Conservation (phyloP, 1,140 invertebrate genomes). For the Thaumetopoea pityocampa region DNA sequence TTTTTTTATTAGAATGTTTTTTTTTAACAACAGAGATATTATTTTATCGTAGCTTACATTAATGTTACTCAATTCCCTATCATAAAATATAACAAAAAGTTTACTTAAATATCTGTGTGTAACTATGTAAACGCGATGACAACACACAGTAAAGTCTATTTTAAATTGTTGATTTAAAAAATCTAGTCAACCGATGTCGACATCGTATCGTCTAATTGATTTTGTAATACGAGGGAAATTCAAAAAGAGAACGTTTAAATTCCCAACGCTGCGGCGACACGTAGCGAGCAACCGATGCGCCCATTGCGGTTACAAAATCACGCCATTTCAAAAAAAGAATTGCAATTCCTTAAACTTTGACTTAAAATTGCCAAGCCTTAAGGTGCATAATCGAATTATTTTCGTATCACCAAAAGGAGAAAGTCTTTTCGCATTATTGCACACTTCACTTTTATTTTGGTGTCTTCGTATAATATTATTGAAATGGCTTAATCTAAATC, state of each 20-base stretch:
- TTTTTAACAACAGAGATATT: too few species aligned
- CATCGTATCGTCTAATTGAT: conserved; percentile 47
- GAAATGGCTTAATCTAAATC: conserved; percentile 38
- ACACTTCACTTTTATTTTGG: conserved; percentile 52
- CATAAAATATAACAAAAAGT: too few species aligned
- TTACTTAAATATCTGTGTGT: too few species aligned
- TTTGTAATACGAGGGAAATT: conserved; percentile 53
- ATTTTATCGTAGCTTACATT: too few species aligned
- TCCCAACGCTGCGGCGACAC: conserved; percentile 33
- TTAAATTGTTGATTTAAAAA: conserved; percentile 15
- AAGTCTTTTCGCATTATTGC: conserved; percentile 28
- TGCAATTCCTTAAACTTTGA: conserved; percentile 7
- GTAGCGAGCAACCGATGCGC: conserved; percentile 28
- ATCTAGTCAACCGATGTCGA: conserved; percentile 20
- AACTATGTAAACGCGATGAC: too few species aligned
- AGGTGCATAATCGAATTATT: conserved; percentile 21
- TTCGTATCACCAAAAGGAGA: conserved; percentile 11
- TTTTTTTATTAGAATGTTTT: too few species aligned
- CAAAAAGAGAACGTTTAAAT: conserved; percentile 44
- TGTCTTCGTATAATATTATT: conserved; percentile 59
- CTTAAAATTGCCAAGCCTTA: conserved; percentile 15
- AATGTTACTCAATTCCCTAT: too few species aligned
- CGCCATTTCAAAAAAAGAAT: conserved; percentile 12
- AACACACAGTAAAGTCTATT: too few species aligned
- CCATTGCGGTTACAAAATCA: conserved; percentile 26